These are phyloP conservation scores for Calliphora vomitoria DNA, from an alignment of 2,888 invertebrate species.

Conservation along the genomic window DNA sequence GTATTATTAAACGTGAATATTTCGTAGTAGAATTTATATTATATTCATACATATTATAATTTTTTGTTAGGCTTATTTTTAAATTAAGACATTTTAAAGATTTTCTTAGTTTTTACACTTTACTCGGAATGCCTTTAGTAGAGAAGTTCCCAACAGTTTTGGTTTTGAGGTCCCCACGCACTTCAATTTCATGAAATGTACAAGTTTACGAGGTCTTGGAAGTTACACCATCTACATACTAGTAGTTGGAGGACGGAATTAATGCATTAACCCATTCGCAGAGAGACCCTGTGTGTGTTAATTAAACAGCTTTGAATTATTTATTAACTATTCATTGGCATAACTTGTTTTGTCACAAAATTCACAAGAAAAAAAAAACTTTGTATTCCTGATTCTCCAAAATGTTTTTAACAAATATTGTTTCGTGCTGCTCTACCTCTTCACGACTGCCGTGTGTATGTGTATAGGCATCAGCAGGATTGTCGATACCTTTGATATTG, in stretches of 20 bases:
- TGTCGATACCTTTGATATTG: not conserved
- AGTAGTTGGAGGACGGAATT: not conserved
- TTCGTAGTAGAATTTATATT: too few relatives aligned
- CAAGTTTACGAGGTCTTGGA: too few relatives aligned
- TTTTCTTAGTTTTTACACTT: too few relatives aligned
- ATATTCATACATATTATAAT: too few relatives aligned
- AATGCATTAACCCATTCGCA: constrained; percentile 1
- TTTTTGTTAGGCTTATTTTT: too few relatives aligned
- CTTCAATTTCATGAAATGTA: too few relatives aligned
- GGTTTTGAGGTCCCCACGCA: too few relatives aligned
- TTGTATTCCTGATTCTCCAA: constrained; percentile 27
- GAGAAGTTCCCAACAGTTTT: too few relatives aligned
- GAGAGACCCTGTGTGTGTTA: constrained; percentile 29
- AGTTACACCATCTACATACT: too few relatives aligned
- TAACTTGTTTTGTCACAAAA: constrained; percentile 60
- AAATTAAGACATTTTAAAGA: too few relatives aligned
- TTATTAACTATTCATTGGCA: constrained; percentile 50
- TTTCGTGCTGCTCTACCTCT: constrained; percentile 16
- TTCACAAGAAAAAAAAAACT: constrained; percentile 12
- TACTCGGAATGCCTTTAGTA: too few relatives aligned
- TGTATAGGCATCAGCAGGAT: constrained; percentile 13
- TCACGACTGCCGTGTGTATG: not conserved
- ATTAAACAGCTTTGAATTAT: constrained; percentile 55
- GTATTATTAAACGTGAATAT: too few relatives aligned
- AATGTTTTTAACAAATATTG: constrained; percentile 48